A percentile compares a stretch with the other conserved stretches of the same genome.
Evolutionary conservation across 2,888 invertebrate genomes (phyloP).

Genomic region (Drosophila helvetica): DNA sequence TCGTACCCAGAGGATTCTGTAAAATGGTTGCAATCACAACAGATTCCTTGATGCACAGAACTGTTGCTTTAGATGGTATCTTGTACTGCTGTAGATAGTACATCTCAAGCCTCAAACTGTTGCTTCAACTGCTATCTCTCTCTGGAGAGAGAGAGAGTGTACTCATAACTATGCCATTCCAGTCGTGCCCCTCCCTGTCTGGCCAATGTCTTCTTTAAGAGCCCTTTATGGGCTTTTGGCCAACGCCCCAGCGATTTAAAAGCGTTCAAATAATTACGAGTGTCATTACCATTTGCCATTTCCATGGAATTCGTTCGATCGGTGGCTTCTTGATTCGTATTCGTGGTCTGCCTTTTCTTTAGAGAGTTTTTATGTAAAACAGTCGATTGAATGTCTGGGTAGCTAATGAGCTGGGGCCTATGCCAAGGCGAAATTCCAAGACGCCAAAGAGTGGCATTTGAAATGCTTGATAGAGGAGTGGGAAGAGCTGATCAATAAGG

Average conservation of each 20-base stretch:
- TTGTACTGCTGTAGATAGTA: neutral
- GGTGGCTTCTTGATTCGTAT: conserved; percentile 31
- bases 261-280: conserved; percentile 56
- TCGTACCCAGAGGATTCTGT: neutral
- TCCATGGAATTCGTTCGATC: conserved; percentile 54
- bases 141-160: neutral
- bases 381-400: conserved; percentile 1
- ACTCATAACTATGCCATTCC: conserved; percentile 15
- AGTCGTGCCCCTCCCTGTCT: conserved; percentile 8
- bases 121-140: conserved; percentile 3
- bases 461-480: neutral
- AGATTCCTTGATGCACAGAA: conserved; percentile 15
- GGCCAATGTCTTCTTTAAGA: conserved; percentile 1
- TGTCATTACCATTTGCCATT: conserved; percentile 39
- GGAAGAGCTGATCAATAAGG: neutral
- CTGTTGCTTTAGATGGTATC: neutral
- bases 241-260: conserved; percentile 62
- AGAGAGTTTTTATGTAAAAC: conserved; percentile 30
- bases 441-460: neutral
- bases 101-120: conserved; percentile 5
- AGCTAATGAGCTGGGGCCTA: conserved; percentile 10
- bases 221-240: conserved; percentile 47
- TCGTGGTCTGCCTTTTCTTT: conserved; percentile 32
- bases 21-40: conserved; percentile 74
- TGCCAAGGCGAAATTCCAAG: conserved; percentile 13